Evolutionary conservation across 2,888 invertebrate species (phyloP).

Genomic region (Cheilosia grossa): DNA sequence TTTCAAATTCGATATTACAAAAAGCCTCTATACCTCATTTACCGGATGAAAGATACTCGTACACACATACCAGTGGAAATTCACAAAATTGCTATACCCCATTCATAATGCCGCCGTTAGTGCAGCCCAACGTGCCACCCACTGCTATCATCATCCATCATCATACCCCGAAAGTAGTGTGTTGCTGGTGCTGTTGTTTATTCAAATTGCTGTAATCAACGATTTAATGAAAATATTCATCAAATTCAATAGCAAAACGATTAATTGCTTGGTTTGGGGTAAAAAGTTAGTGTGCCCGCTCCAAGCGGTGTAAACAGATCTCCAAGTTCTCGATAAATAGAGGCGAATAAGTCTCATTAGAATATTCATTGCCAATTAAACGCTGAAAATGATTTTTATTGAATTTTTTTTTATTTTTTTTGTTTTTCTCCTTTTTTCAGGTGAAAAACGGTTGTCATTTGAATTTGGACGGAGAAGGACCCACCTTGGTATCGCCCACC

Average conservation of each 20-base stretch:
- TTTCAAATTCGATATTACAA: slow-evolving; percentile 72
- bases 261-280: background rate
- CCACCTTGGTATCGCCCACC: slow-evolving; percentile 39
- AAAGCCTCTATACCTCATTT: slow-evolving; percentile 50
- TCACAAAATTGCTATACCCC: slow-evolving; percentile 53
- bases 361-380: slow-evolving; percentile 66
- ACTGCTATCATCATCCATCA: slow-evolving; percentile 33
- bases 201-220: slow-evolving; percentile 69
- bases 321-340: background rate
- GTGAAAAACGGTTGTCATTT: slow-evolving; percentile 53
- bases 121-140: background rate
- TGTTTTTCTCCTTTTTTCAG: slow-evolving; percentile 27
- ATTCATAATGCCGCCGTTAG: slow-evolving; percentile 1
- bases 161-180: slow-evolving; percentile 40
- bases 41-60: slow-evolving; percentile 29
- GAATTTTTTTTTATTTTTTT: slow-evolving; percentile 45
- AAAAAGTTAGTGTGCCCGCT: background rate
- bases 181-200: slow-evolving; percentile 53
- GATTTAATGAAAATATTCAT: slow-evolving; percentile 66
- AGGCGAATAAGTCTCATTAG: slow-evolving; percentile 55
- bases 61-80: slow-evolving; percentile 51
- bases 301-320: slow-evolving; percentile 23
- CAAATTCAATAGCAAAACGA: slow-evolving; percentile 55
- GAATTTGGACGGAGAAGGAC: slow-evolving; percentile 38
- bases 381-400: slow-evolving; percentile 55